Conservation (phyloP, 2,797 vertebrate genomes). For the Tragopan temminckii region DNA sequence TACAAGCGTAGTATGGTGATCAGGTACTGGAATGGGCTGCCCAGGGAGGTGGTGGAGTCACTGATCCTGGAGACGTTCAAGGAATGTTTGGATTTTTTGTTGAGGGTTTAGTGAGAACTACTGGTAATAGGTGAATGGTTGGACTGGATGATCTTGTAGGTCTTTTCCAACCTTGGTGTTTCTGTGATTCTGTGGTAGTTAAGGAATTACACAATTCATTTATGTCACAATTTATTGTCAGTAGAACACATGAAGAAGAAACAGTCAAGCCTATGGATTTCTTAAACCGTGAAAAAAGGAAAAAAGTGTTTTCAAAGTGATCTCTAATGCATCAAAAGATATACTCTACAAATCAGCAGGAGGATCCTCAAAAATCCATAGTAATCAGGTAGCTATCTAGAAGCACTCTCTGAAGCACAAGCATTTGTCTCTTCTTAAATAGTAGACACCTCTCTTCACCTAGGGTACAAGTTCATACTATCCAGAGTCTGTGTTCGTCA, state of each 20-base stretch:
- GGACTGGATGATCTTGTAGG: too few relatives aligned
- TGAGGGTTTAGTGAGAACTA: too few relatives aligned
- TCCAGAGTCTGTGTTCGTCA: not conserved
- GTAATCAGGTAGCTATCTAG: not conserved
- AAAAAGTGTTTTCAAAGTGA: not conserved
- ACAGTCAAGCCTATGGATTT: not conserved
- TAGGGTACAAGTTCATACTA: not conserved
- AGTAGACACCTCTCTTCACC: not conserved
- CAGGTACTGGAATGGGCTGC: too few relatives aligned
- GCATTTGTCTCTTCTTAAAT: not conserved
- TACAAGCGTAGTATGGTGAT: not conserved
- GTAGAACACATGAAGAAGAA: not conserved
- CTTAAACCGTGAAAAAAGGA: not conserved
- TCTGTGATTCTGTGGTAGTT: not conserved
- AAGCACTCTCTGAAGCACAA: not conserved
- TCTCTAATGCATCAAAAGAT: not conserved
- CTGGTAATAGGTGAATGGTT: too few relatives aligned
- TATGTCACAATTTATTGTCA: not conserved
- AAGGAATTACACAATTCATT: not conserved
- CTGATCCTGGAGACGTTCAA: too few relatives aligned
- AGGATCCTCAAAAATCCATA: not conserved
- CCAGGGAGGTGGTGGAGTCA: too few relatives aligned
- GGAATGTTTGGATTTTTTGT: too few relatives aligned
- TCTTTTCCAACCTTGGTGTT: too few relatives aligned
- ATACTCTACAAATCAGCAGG: not conserved